Base-by-base conservation (phyloP, 2,113 vertebrate species). In the Amphiprion percula region DNA sequence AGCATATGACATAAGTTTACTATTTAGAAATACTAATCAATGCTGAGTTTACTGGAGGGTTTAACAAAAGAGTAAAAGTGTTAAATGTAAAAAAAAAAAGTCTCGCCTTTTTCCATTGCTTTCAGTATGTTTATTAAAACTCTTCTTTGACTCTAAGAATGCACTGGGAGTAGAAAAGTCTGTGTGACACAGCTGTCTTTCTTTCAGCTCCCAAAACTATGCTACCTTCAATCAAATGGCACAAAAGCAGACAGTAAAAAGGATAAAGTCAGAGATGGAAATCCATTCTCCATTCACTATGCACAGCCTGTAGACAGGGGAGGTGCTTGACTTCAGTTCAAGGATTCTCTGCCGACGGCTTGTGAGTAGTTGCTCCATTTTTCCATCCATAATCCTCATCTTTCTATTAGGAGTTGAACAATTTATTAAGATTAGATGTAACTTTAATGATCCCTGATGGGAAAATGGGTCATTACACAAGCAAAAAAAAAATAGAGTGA, bases 381-480 rank as follows among this genome's bases (percentile, higher is more conserved):
- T 68, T 58, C 82, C 63, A 70, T 74, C 79, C 74, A 69, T 74
- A 81, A 73, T 77, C 78, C 74, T 79, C 83, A 68, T 84, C 64
- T 83, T 84, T 89, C 74, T 85, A 87, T 88, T 86, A 83, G 74
- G 74, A 75, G 74, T 65, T 60, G 4, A 86, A 92, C 85, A 81
- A 82, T 89, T 82, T 91, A 82, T 90, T 86, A 84, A 87, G 84
- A 91, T 89, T 77, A 81, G 84, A 90, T 91, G 83, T 84, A 85
- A 87, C 80, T 87, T 90, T 90, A 87, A 90, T 87, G 87, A 91
- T 84, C 72, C 80, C 81, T 85, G 83, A 83, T 30, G 61, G 78
- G 64, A 82, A 88, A 92, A 86, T 92, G 86, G 91, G 87, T 91
- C 83, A 68, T 83, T 77, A 84, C 66, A n/a, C 55, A n/a, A 37